Conservation (phyloP, 2,797 vertebrate species). For the Gambelia wislizenii region DNA sequence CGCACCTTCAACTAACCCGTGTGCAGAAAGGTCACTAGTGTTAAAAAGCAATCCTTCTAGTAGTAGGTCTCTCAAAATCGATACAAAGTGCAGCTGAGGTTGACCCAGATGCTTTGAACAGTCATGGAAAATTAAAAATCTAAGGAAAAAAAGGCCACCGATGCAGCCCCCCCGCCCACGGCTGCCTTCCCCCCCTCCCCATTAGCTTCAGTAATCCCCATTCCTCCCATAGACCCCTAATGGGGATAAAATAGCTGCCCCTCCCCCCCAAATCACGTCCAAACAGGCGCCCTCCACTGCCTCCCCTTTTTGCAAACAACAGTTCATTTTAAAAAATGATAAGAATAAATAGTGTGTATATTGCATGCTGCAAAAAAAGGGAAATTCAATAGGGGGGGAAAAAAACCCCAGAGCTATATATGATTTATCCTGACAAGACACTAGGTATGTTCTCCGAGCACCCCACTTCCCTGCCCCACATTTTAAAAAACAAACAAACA, state of each 20-base stretch:
- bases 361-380: conserved; percentile 69
- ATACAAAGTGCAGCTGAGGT: conserved; percentile 84
- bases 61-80: conserved; percentile 67
- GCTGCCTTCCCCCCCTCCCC: neutral
- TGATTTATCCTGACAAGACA: conserved; percentile 63
- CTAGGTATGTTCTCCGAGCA: conserved; percentile 64
- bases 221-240: conserved; percentile 26
- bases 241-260: conserved; percentile 54
- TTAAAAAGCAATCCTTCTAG: conserved; percentile 68
- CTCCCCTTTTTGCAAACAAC: conserved; percentile 61
- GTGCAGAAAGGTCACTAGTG: conserved; percentile 76
- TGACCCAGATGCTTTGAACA: conserved; percentile 76
- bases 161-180: conserved; percentile 14
- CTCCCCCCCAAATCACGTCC: conserved; percentile 51
- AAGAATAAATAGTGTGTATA: conserved; percentile 81
- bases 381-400: neutral
- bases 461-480: conserved; percentile 16
- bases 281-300: conserved; percentile 10
- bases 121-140: conserved; percentile 8
- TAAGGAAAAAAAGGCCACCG: conserved; percentile 40
- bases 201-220: neutral
- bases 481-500: too few species aligned
- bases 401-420: conserved; percentile 77
- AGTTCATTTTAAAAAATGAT: conserved; percentile 75
- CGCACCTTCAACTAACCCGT: neutral